Percentiles rank a stretch among this genome's conserved stretches.
Evolutionary conservation across 2,113 vertebrate genomes (phyloP).

Genomic region (Canis aureus): DNA sequence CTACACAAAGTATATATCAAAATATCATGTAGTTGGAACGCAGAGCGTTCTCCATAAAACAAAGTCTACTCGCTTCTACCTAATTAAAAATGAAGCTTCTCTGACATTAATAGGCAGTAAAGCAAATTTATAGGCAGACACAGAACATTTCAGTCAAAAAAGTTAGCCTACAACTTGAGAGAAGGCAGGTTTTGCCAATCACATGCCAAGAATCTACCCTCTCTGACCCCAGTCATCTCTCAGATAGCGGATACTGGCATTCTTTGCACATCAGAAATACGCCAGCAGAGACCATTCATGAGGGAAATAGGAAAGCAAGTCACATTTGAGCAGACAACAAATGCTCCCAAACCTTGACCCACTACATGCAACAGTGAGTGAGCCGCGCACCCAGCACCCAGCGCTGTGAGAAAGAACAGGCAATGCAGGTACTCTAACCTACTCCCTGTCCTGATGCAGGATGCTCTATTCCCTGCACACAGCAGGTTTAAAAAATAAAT

Average conservation of each 20-base stretch:
- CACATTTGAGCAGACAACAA: conserved; percentile 90
- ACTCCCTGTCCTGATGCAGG: conserved; percentile 85
- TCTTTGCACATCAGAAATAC: conserved; percentile 92
- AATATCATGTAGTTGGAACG: conserved; percentile 83
- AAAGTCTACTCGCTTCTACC: conserved; percentile 85
- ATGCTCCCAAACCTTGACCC: conserved; percentile 90
- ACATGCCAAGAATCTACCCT: conserved; percentile 90
- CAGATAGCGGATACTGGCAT: conserved; percentile 90
- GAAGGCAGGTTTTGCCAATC: conserved; percentile 92
- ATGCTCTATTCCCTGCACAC: conserved; percentile 84
- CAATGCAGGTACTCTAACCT: conserved; percentile 86
- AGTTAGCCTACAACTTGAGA: conserved; percentile 91
- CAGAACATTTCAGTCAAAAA: conserved; percentile 90
- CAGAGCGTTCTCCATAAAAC: conserved; percentile 85
- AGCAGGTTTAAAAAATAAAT: conserved; percentile 85
- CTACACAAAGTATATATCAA: conserved; percentile 75
- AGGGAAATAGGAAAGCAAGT: conserved; percentile 92
- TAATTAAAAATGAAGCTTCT: conserved; percentile 91
- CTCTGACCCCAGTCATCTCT: conserved; percentile 90
- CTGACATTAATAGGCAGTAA: conserved; percentile 91
- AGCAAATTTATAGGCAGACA: conserved; percentile 90
- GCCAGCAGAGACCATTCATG: conserved; percentile 91
- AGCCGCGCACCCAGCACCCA: conserved; percentile 88
- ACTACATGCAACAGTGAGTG: conserved; percentile 89
- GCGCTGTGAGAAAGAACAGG: conserved; percentile 84